phyloP scores from a whole-genome alignment of 2,797 vertebrate genomes.

The Gobionotothen gibberifrons region DNA sequence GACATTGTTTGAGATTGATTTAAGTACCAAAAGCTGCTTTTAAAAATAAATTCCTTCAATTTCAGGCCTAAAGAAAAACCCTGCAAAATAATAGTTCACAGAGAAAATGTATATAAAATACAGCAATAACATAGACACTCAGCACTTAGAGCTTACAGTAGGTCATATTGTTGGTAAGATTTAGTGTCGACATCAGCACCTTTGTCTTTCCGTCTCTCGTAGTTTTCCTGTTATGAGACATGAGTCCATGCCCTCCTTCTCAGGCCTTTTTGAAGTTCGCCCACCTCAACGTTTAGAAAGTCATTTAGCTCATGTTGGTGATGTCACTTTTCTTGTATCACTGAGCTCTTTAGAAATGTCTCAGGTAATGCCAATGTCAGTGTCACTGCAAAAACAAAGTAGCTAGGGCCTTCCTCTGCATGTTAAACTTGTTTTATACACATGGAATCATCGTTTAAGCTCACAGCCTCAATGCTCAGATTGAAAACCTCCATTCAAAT shows the following conservation, averaged over 20 bases:
- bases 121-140: not conserved
- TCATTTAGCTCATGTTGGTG: not conserved
- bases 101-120: not conserved
- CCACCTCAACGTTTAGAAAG: not conserved
- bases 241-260: not conserved
- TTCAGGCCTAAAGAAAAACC: not conserved
- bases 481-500: not conserved
- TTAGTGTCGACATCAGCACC: not conserved
- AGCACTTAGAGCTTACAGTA: not conserved
- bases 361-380: not conserved
- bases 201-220: not conserved
- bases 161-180: not conserved
- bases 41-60: not conserved
- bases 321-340: not conserved
- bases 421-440: not conserved
- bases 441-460: not conserved
- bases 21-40: not conserved
- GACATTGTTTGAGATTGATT: no score
- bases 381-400: not conserved
- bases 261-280: not conserved
- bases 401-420: not conserved
- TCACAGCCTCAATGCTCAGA: not conserved
- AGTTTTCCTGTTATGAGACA: conserved; percentile 16
- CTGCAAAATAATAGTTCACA: not conserved
- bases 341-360: not conserved